Base-by-base conservation (phyloP, 2,797 vertebrate genomes). In the Argya squamiceps region DNA sequence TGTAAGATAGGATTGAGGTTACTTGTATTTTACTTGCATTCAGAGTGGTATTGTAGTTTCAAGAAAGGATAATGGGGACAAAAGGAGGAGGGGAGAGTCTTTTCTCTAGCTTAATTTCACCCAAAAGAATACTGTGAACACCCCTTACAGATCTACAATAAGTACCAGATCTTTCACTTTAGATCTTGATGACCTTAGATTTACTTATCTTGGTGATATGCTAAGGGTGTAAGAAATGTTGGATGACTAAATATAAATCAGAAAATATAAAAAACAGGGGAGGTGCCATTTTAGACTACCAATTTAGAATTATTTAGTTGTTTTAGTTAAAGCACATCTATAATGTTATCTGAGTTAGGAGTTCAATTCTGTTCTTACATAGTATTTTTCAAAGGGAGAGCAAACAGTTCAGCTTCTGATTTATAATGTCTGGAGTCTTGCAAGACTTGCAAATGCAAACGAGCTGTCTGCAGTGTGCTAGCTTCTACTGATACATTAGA, bases 241-340 rank as follows among this genome's bases (percentile, higher is more conserved):
- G 34, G 12, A 41, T 56, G 6, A 53, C 6, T 69, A 10, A 88
- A 68, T 63, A 13, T 60, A 30, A 60, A 43, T 56, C 29, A 47
- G 24, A 46, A 89, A 84, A 82, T 44, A 30, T 1, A 1, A n/a
- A 37, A 50, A 55, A 39, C 0, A 10, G 7, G 4, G 2, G 3
- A 5, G 3, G 6, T 62, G 4, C 20, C 0, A 63, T 74, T 53
- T 77, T 32, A 60, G 41, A 81, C 59, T n/a, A n/a, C n/a, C n/a
- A n/a, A n/a, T n/a, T n/a, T n/a, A n/a, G n/a, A n/a, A n/a, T n/a
- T n/a, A n/a, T n/a, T n/a, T n/a, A n/a, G 8, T 19, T 80, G 11
- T 55, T 92, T 81, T 52, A 63, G 26, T 68, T 78, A 78, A 67
- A 78, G 1, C 36, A 74, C 5, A 6, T 29, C 22, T 50, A 4